phyloP scores from a whole-genome alignment of 2,888 invertebrate genomes.

The Diploptera punctata region DNA sequence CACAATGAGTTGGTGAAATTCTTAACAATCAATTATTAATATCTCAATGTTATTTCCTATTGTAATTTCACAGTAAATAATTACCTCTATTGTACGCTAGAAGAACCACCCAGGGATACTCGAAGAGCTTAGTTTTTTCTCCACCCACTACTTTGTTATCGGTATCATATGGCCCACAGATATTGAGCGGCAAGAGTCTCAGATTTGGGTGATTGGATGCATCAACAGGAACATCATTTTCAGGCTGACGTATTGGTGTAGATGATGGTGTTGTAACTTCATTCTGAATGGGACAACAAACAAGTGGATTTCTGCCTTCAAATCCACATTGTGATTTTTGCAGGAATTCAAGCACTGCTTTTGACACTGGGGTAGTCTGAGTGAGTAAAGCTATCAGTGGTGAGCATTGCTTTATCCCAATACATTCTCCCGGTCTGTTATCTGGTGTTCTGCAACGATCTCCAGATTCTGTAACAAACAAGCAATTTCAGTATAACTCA shows the following conservation, averaged over 20 bases:
- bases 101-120: slow-evolving; percentile 80
- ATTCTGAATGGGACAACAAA: slow-evolving; percentile 34
- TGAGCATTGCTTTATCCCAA: slow-evolving; percentile 40
- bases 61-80: background rate
- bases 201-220: slow-evolving; percentile 55
- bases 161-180: slow-evolving; percentile 64
- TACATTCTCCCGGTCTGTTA: slow-evolving; percentile 42
- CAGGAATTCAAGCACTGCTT: slow-evolving; percentile 34
- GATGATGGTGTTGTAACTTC: background rate
- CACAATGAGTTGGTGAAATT: no score
- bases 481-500: no score
- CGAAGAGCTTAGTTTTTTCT: slow-evolving; percentile 63
- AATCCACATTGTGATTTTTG: slow-evolving; percentile 34
- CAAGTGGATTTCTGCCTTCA: slow-evolving; percentile 35
- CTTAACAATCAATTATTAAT: no score
- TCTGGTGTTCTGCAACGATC: slow-evolving; percentile 41
- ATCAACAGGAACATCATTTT: slow-evolving; percentile 49
- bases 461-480: slow-evolving; percentile 29
- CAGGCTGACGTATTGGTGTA: background rate
- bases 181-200: slow-evolving; percentile 51
- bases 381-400: slow-evolving; percentile 39
- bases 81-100: slow-evolving; percentile 61
- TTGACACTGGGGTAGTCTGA: slow-evolving; percentile 31
- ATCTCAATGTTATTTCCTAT: no score
- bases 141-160: slow-evolving; percentile 66